These are phyloP conservation scores for Latheticus oryzae DNA, from an alignment of 2,888 invertebrate species.

Conservation along the genomic window DNA sequence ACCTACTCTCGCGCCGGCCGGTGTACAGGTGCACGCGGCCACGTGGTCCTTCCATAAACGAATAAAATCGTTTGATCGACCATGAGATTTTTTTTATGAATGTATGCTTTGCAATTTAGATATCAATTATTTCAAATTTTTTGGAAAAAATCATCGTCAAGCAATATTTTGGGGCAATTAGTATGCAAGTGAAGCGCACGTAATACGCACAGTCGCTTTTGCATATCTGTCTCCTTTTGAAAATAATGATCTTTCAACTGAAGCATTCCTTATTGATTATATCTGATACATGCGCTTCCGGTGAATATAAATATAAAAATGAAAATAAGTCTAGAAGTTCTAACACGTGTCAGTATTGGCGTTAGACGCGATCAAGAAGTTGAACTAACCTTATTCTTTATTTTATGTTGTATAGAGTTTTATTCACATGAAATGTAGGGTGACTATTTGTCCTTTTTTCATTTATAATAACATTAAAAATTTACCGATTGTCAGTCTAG, in stretches of 20 bases:
- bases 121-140: too few relatives aligned
- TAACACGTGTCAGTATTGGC: not conserved
- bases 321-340: not conserved
- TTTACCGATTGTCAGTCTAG: too few relatives aligned
- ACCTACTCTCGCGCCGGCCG: constrained; percentile 61
- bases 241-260: constrained; percentile 29
- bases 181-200: constrained; percentile 9
- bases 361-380: too few relatives aligned
- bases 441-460: too few relatives aligned
- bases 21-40: constrained; percentile 70
- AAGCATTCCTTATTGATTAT: constrained; percentile 21
- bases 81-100: too few relatives aligned
- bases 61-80: too few relatives aligned
- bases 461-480: too few relatives aligned
- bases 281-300: constrained; percentile 20
- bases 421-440: too few relatives aligned
- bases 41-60: constrained; percentile 62
- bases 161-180: constrained; percentile 13
- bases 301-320: constrained; percentile 5
- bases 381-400: too few relatives aligned
- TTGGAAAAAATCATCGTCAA: constrained; percentile 4
- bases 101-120: too few relatives aligned
- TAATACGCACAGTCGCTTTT: constrained; percentile 1
- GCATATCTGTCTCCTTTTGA: constrained; percentile 5
- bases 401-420: too few relatives aligned